These are phyloP conservation scores for Plebejus melissa DNA, from an alignment of 2,888 invertebrate species.

Conservation along the genomic window DNA sequence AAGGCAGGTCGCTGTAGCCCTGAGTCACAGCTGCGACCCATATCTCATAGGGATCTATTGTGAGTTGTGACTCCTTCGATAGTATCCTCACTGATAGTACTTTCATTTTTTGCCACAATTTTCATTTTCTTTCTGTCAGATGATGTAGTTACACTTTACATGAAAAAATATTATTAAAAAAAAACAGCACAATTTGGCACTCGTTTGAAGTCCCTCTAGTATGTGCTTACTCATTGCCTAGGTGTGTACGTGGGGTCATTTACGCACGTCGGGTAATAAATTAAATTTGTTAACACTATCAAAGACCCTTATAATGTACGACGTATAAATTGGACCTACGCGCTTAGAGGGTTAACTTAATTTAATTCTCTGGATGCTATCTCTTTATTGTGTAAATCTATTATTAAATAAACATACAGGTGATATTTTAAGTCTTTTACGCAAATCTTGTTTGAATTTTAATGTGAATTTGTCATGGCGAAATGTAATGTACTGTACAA, in stretches of 20 bases:
- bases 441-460: not conserved
- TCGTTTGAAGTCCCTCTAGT: not conserved
- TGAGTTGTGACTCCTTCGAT: no score
- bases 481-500: no score
- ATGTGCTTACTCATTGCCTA: not conserved
- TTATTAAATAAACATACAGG: not conserved
- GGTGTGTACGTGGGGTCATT: slow-evolving; percentile 15
- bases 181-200: not conserved
- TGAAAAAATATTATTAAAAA: not conserved
- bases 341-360: slow-evolving; percentile 9
- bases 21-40: no score
- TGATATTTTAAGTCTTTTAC: not conserved
- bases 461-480: not conserved
- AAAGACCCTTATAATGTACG: slow-evolving; percentile 21
- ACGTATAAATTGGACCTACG: slow-evolving; percentile 2
- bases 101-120: no score
- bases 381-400: slow-evolving; percentile 5
- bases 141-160: no score
- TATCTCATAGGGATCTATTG: no score
- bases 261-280: slow-evolving; percentile 20
- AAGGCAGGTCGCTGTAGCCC: no score
- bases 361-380: slow-evolving; percentile 5
- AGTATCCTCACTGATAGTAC: no score
- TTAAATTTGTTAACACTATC: slow-evolving; percentile 25
- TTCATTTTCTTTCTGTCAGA: no score